phyloP scores from a whole-genome alignment of 2,113 vertebrate genomes.

The Corynorhinus townsendii region DNA sequence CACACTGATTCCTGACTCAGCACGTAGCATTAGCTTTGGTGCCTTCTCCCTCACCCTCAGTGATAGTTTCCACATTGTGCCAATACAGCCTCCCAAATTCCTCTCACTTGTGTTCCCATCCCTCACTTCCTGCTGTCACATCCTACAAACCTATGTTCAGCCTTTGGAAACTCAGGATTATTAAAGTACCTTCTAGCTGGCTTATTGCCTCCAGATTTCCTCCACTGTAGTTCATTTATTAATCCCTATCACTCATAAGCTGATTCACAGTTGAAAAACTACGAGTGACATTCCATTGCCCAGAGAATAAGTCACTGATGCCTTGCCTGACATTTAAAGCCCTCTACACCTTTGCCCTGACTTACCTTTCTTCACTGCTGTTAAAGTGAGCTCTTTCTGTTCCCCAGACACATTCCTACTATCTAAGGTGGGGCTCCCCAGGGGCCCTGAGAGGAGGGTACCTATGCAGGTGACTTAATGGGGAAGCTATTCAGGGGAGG shows the following conservation, averaged over 20 bases:
- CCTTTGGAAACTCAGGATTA: not conserved
- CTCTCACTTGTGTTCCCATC: accelerated
- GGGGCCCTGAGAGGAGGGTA: not conserved
- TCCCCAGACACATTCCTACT: not conserved
- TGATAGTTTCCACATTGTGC: accelerated
- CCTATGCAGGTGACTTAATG: not conserved
- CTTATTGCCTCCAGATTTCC: not conserved
- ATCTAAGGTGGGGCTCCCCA: not conserved
- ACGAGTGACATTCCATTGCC: not conserved
- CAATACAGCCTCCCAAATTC: not conserved
- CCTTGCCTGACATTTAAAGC: not conserved
- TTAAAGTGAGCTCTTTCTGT: not conserved
- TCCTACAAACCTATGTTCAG: not conserved
- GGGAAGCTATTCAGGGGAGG: not conserved
- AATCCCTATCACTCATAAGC: no score
- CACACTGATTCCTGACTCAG: not conserved
- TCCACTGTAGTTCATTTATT: not conserved
- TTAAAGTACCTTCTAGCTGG: not conserved
- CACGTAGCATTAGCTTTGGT: accelerated
- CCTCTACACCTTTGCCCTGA: not conserved
- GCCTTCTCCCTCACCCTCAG: not conserved
- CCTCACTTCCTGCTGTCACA: not conserved
- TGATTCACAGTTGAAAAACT: not conserved
- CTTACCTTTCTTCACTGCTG: not conserved
- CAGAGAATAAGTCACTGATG: not conserved